Conservation (phyloP, 2,113 vertebrate genomes). For the Caretta caretta region DNA sequence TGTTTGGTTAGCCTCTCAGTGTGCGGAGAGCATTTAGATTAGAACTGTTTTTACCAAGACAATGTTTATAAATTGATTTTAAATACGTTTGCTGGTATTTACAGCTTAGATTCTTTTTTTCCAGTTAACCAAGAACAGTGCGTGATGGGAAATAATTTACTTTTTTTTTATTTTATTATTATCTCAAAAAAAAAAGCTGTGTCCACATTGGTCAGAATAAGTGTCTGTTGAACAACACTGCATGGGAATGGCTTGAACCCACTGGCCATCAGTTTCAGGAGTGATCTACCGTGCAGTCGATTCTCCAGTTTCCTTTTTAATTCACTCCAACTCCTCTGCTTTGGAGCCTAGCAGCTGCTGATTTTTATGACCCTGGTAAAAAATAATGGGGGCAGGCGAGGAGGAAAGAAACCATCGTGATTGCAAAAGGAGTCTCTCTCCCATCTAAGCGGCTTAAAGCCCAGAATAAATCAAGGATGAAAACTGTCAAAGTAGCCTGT, state of each 20-base stretch:
- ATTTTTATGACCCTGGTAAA: background rate
- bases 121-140: background rate
- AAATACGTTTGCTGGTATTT: background rate
- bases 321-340: background rate
- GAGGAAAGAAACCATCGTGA: background rate
- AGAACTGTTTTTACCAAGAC: background rate
- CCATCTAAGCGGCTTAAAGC: background rate
- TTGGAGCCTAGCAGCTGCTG: background rate
- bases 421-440: background rate
- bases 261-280: background rate
- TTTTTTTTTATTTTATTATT: background rate
- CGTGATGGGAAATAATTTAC: background rate
- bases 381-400: background rate
- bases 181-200: background rate
- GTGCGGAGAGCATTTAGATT: background rate
- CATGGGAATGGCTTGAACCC: background rate
- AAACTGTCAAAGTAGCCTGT: background rate
- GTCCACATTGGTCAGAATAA: background rate
- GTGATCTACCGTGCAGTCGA: background rate
- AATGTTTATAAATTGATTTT: background rate
- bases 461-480: background rate
- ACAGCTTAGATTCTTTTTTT: background rate
- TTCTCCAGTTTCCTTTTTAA: background rate
- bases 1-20: background rate
- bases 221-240: background rate